These are phyloP conservation scores for Tenthredo amoena DNA, from an alignment of 2,888 invertebrate species.

Conservation along the genomic window DNA sequence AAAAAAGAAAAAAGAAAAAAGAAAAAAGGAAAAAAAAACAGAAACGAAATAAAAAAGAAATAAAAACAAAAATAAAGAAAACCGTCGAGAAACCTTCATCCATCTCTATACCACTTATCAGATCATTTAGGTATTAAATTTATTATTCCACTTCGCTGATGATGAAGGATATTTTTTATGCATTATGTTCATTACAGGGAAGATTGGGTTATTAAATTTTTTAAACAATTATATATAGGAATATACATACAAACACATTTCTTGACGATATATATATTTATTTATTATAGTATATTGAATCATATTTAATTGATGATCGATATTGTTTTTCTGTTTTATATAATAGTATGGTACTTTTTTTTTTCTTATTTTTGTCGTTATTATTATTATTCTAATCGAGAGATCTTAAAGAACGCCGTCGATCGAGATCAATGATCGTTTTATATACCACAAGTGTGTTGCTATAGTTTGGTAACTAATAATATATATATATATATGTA, in stretches of 20 bases:
- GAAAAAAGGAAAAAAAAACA: background rate
- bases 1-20: background rate
- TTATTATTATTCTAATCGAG: background rate
- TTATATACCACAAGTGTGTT: background rate
- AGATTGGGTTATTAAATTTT: no score
- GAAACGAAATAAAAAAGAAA: background rate
- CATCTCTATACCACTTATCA: background rate
- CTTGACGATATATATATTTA: background rate
- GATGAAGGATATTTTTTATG: background rate
- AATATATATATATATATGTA: background rate
- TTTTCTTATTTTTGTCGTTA: background rate
- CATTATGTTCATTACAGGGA: no score
- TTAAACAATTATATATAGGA: background rate
- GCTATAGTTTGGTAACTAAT: background rate
- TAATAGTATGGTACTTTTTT: background rate
- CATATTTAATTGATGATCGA: background rate
- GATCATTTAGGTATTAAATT: background rate
- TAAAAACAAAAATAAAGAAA: no score
- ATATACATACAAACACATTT: no score
- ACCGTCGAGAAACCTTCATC: background rate
- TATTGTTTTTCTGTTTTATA: background rate
- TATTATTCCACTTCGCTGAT: background rate
- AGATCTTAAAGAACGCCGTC: background rate
- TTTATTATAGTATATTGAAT: background rate
- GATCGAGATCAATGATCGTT: background rate